Base-by-base conservation (phyloP, 2,888 invertebrate genomes). In the Troilus luridus region DNA sequence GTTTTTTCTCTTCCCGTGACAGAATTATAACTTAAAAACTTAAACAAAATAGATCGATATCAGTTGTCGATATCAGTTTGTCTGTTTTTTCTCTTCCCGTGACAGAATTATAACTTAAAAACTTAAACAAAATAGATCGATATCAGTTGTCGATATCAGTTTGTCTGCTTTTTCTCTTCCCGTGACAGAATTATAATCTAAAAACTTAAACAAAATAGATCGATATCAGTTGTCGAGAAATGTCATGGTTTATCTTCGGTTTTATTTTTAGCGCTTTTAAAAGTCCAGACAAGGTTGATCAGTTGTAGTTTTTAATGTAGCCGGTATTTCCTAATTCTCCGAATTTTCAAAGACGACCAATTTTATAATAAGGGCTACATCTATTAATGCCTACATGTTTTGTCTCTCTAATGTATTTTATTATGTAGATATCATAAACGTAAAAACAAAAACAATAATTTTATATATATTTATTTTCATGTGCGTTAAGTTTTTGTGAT, bases 211-310 rank as follows among this genome's bases (percentile, higher is more conserved):
- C 17, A 27, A 27, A 19, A 17, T 17, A 41, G 72, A 77, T 77
- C 27, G 41, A 27, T 77, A 77, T 77, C 72, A 77, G 7, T 41
- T 17, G 17, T 41, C 7, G 17, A 6, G 62, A 77, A 77, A 77
- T 77, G 72, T 77, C 72, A 77, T 77, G 41, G 41, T 77, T 77
- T 77, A 77, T 77, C 27, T 77, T 77, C 41, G 41, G 72, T 17
- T 12, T 17, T 77, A 77, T 77, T 41, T 77, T 77, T 77, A 17
- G 72, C 5, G 9, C 17, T 77, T 27, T 19, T 17, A 77, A 41
- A 72, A 72, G 27, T 21, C 41, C 0, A 17, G 9, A 27, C 41
- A 24, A 1, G 41, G 41, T 41, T 41, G 17, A 27, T 77, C 8
- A 41, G 27, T 1, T 27, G 27, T 72, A 64, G 11, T 6, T 72